Percentiles rank a stretch among this genome's conserved stretches.
phyloP scores from a whole-genome alignment of 1,140 invertebrate genomes.

The Lineus longissimus region DNA sequence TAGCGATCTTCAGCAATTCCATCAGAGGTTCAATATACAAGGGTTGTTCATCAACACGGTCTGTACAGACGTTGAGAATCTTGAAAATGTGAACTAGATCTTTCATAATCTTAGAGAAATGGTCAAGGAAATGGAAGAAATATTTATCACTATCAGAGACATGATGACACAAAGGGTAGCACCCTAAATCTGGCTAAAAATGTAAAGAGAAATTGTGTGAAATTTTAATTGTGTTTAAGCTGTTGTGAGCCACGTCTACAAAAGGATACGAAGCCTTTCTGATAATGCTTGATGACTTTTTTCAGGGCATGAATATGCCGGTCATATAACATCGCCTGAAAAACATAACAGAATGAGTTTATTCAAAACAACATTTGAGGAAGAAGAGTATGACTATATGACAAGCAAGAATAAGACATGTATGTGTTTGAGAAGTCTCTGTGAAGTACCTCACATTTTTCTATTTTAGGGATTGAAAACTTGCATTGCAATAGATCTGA shows the following conservation, averaged over 20 bases:
- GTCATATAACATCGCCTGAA: conserved; percentile 48
- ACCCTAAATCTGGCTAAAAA: too few relatives aligned
- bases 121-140: not conserved
- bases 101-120: conserved; percentile 46
- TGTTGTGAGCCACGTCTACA: not conserved
- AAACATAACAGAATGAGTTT: conserved; percentile 11
- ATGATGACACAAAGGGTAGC: not conserved
- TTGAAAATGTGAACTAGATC: conserved; percentile 51
- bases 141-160: not conserved
- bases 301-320: conserved; percentile 48
- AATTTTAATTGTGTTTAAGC: not conserved
- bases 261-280: conserved; percentile 53
- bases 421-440: not conserved
- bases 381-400: not conserved
- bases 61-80: conserved; percentile 50
- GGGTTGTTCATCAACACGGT: conserved; percentile 39
- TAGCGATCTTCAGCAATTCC: conserved; percentile 46
- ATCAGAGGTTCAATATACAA: conserved; percentile 46
- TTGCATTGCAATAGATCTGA: not conserved
- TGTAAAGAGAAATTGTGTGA: not conserved
- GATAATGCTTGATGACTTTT: conserved; percentile 44
- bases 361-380: not conserved
- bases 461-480: not conserved
- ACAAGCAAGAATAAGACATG: not conserved
- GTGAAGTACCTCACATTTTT: not conserved